Conservation (phyloP, 2,888 invertebrate genomes). For the Augochlorella aurata region DNA sequence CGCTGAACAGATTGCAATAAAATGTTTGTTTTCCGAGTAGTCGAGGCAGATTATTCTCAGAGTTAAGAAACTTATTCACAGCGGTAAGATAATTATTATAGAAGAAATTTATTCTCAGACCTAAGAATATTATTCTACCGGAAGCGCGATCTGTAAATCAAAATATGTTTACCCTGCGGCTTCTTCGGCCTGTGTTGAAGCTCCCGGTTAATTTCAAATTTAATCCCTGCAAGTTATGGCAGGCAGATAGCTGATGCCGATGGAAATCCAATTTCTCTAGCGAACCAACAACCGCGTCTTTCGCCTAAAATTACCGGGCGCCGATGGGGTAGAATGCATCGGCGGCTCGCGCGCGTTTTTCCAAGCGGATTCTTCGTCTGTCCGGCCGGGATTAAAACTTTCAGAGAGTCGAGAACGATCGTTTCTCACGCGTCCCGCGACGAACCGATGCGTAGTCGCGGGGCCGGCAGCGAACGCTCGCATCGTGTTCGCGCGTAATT, state of each 20-base stretch:
- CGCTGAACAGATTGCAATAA: too few relatives aligned
- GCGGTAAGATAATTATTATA: too few relatives aligned
- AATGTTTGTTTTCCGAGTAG: too few relatives aligned
- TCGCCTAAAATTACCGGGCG: conserved; percentile 29
- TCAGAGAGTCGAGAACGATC: conserved; percentile 1
- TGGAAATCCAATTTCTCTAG: not conserved
- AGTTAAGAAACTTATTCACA: too few relatives aligned
- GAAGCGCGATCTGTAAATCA: not conserved
- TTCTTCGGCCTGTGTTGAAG: not conserved
- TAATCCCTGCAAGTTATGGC: not conserved
- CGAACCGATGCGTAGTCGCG: not conserved
- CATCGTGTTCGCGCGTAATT: conserved; percentile 35
- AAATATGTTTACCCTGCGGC: not conserved
- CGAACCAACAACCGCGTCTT: not conserved
- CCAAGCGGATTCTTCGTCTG: conserved; percentile 22
- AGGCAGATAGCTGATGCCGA: not conserved
- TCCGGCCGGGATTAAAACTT: conserved; percentile 34
- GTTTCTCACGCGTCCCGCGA: not conserved
- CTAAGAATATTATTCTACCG: too few relatives aligned
- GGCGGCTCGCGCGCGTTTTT: not conserved
- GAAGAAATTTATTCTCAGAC: too few relatives aligned
- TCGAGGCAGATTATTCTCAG: too few relatives aligned
- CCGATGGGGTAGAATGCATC: not conserved
- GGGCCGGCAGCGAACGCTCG: not conserved
- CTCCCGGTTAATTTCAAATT: not conserved